Evolutionary conservation across 2,888 invertebrate species (phyloP).

Genomic region (Melieria picta): DNA sequence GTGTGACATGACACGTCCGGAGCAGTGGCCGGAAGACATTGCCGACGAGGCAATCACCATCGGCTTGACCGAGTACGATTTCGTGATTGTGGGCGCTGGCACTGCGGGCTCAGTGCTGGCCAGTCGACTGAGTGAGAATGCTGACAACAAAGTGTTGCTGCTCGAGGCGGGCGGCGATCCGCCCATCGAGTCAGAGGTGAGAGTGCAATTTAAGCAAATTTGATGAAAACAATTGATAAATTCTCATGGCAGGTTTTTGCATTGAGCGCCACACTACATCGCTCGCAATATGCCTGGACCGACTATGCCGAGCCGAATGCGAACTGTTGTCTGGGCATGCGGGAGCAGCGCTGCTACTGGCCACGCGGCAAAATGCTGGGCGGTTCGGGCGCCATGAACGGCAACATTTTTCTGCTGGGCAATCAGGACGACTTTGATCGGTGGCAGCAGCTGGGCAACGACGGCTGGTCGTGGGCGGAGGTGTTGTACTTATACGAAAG

Average conservation of each 20-base stretch:
- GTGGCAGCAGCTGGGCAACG: conserved; percentile 70
- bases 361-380: conserved; percentile 74
- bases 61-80: conserved; percentile 66
- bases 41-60: conserved; percentile 35
- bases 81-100: conserved; percentile 71
- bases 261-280: conserved; percentile 48
- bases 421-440: conserved; percentile 69
- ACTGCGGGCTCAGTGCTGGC: conserved; percentile 73
- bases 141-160: conserved; percentile 77
- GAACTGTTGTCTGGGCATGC: conserved; percentile 53
- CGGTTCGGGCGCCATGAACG: conserved; percentile 72
- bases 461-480: conserved; percentile 70
- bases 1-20: conserved; percentile 67
- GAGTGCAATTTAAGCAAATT: background rate
- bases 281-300: conserved; percentile 53
- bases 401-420: conserved; percentile 72
- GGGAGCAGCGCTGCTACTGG: conserved; percentile 65
- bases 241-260: conserved; percentile 49
- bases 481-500: conserved; percentile 67
- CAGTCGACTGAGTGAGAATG: conserved; percentile 76
- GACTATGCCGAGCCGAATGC: conserved; percentile 52
- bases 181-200: conserved; percentile 67
- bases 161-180: conserved; percentile 81
- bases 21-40: conserved; percentile 69
- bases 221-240: background rate